These are phyloP conservation scores for Psophia crepitans DNA, from an alignment of 2,113 vertebrate species.

Conservation along the genomic window DNA sequence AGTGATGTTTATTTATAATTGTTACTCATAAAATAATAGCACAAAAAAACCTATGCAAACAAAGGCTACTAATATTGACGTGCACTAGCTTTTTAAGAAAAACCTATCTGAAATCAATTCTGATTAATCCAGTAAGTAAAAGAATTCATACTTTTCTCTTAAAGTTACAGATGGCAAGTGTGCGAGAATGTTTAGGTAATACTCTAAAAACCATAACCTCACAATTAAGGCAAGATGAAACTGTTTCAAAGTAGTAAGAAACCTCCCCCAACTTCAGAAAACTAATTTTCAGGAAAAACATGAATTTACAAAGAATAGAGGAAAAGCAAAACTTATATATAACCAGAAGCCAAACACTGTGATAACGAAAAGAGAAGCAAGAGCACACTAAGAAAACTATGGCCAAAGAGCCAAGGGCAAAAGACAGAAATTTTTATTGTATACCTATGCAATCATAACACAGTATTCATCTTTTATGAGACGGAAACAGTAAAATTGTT, in stretches of 20 bases:
- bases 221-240: not conserved
- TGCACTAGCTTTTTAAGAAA: not conserved
- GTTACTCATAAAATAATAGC: not conserved
- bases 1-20: not conserved
- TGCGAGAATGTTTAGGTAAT: not conserved
- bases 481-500: not conserved
- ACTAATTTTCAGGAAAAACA: not conserved
- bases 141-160: not conserved
- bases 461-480: not conserved
- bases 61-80: not conserved
- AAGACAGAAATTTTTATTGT: not conserved
- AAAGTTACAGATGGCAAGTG: not conserved
- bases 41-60: not conserved
- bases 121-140: not conserved
- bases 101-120: not conserved
- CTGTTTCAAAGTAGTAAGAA: not conserved
- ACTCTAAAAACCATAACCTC: not conserved
- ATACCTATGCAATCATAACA: not conserved
- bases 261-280: not conserved
- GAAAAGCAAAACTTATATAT: not conserved
- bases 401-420: not conserved
- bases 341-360: not conserved
- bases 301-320: not conserved
- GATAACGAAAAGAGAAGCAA: not conserved
- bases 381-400: not conserved